Evolutionary conservation across 1,140 invertebrate genomes (phyloP).

Genomic region (Amyelois transitella): DNA sequence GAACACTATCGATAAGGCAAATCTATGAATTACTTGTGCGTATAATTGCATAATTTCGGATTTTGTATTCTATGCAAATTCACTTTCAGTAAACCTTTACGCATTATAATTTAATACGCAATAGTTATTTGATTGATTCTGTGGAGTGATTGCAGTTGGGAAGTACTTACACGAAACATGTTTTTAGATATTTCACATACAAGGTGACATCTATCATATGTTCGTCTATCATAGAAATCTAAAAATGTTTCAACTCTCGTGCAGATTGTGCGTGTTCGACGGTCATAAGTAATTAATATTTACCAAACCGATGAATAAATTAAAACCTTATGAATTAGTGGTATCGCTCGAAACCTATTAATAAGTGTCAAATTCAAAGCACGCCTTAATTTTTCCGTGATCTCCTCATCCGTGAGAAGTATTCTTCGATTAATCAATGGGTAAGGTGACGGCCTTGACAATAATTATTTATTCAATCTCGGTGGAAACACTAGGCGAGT

Average conservation of each 20-base stretch:
- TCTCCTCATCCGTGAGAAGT: slow-evolving; percentile 22
- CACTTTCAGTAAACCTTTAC: background rate
- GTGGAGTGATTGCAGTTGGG: too few relatives aligned
- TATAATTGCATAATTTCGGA: background rate
- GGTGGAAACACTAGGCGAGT: background rate
- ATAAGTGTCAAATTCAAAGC: slow-evolving; percentile 13
- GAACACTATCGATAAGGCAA: slow-evolving; percentile 9
- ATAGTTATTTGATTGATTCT: too few relatives aligned
- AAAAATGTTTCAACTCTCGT: too few relatives aligned
- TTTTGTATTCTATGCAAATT: background rate
- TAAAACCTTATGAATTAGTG: too few relatives aligned
- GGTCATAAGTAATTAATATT: too few relatives aligned
- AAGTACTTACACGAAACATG: too few relatives aligned
- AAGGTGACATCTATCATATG: too few relatives aligned
- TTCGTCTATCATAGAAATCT: too few relatives aligned
- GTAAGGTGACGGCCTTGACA: slow-evolving; percentile 25
- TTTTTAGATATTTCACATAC: too few relatives aligned
- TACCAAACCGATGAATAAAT: too few relatives aligned
- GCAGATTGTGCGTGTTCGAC: too few relatives aligned
- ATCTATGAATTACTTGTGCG: background rate
- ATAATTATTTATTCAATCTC: slow-evolving; percentile 10
- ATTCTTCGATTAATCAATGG: slow-evolving; percentile 29
- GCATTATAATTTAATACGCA: background rate
- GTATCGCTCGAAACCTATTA: slow-evolving; percentile 11
- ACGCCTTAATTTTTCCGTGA: slow-evolving; percentile 13